These are phyloP conservation scores for Coracopsis vasa DNA, from an alignment of 2,113 vertebrate species.

Conservation along the genomic window DNA sequence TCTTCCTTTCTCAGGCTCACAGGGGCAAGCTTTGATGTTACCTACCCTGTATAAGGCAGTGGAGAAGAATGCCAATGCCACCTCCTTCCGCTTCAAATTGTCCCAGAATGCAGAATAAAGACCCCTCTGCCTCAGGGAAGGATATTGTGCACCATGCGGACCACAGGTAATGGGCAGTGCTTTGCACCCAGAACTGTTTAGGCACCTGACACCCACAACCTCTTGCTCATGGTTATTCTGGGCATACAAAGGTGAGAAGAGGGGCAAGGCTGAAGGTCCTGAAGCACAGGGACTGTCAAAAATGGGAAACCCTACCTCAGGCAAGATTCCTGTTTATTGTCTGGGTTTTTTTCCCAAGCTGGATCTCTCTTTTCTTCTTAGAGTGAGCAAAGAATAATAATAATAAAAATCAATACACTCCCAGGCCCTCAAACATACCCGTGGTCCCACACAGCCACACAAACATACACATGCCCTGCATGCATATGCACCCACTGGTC, in stretches of 20 bases:
- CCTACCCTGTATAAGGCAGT: background rate
- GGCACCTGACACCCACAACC: background rate
- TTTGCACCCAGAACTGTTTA: background rate
- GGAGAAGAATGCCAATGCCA: background rate
- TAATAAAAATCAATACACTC: background rate
- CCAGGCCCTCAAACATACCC: background rate
- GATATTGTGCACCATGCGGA: background rate
- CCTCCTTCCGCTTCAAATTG: background rate
- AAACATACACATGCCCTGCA: background rate
- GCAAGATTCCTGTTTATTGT: background rate
- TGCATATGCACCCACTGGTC: background rate
- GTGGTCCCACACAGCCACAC: background rate
- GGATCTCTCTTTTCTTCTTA: slow-evolving; percentile 17
- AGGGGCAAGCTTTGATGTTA: background rate
- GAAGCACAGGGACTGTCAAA: background rate
- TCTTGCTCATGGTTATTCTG: background rate
- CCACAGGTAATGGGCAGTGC: background rate
- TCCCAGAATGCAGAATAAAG: background rate
- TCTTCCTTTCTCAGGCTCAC: background rate
- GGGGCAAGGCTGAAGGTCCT: background rate
- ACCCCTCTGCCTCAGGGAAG: background rate
- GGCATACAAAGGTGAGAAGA: background rate
- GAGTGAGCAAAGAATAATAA: background rate
- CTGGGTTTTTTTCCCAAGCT: background rate
- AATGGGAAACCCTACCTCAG: background rate